Conservation (phyloP, 1,140 invertebrate species). For the Aleiodes sp. region DNA sequence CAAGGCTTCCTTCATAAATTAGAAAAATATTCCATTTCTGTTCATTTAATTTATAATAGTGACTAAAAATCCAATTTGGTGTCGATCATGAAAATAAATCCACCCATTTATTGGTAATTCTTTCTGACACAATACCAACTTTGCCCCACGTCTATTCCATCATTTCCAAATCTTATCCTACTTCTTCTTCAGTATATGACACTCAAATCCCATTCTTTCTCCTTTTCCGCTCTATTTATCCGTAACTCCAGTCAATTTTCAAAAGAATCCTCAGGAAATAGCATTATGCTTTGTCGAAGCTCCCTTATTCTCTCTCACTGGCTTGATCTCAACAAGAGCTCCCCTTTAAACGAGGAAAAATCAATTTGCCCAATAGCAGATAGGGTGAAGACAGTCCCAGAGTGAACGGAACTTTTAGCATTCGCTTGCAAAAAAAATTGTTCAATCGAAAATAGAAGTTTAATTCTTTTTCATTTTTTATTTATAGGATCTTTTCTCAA, state of each 20-base stretch:
- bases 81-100: slow-evolving; percentile 4
- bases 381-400: slow-evolving; percentile 41
- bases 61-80: slow-evolving; percentile 1
- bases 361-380: slow-evolving; percentile 50
- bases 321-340: slow-evolving; percentile 43
- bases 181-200: background rate
- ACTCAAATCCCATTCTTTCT: background rate
- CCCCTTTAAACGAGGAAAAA: slow-evolving; percentile 53
- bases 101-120: slow-evolving; percentile 12
- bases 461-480: too few relatives aligned
- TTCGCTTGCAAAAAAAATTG: slow-evolving; percentile 21
- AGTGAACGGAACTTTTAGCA: slow-evolving; percentile 37
- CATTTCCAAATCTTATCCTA: background rate
- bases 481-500: background rate
- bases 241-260: background rate
- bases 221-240: slow-evolving; percentile 6
- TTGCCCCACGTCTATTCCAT: background rate
- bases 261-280: slow-evolving; percentile 10
- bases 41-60: too few relatives aligned
- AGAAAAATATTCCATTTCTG: too few relatives aligned
- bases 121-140: background rate
- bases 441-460: background rate
- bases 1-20: too few relatives aligned
- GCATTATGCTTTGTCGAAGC: slow-evolving; percentile 23
- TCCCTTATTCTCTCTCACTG: background rate